Base-by-base conservation (phyloP, 2,797 vertebrate genomes). In the Capromys pilorides region DNA sequence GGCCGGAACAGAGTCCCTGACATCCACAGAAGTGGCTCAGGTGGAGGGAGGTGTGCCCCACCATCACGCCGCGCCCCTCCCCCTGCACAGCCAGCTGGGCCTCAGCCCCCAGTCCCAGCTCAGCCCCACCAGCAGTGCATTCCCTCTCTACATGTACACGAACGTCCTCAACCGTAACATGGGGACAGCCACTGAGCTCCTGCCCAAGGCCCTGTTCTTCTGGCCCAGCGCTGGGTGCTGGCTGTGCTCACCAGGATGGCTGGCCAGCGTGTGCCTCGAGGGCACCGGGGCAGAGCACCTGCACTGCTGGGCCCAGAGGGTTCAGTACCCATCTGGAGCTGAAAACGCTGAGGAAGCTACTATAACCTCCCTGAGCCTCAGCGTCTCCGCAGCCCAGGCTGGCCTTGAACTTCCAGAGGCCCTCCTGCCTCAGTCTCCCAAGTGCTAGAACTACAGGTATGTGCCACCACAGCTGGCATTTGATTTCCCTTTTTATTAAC, bases 21-120 rank as follows among this genome's bases (percentile, higher is more conserved):
- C 4, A 14, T 59, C 11, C 39, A 33, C 12, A 13, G 0, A 0
- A n/a, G 49, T 28, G 49, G 77, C 71, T 33, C 16, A 3, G 21
- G 14, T n/a, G n/a, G 26, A 13, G 49, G 28, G n/a, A n/a, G 59
- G 66, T 36, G 81, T 19, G 22, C 16, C 36, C 81, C 69, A 51
- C 51, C 36, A 8, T 9, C 19, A 19, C 10, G 1, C 54, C 19
- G n/a, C 7, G 79, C 57, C 67, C 81, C 64, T 31, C 71, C 85
- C 83, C 39, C 59, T 90, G 82, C 45, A 83, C 0, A 1, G 59
- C 90, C 94, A 96, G 41, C 84, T 88, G 87, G 87, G 41, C 92
- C 10, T 22, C 49, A 87, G 92, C 94, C 62, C 57, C 75, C 13
- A 59, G n/a, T 94, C 90, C 87, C 41, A 3, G 79, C 84, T 57